Evolutionary conservation across 2,888 invertebrate genomes (phyloP), one percentile per base, ranked within the genome.

Genomic region (Apodemia zela): DNA sequence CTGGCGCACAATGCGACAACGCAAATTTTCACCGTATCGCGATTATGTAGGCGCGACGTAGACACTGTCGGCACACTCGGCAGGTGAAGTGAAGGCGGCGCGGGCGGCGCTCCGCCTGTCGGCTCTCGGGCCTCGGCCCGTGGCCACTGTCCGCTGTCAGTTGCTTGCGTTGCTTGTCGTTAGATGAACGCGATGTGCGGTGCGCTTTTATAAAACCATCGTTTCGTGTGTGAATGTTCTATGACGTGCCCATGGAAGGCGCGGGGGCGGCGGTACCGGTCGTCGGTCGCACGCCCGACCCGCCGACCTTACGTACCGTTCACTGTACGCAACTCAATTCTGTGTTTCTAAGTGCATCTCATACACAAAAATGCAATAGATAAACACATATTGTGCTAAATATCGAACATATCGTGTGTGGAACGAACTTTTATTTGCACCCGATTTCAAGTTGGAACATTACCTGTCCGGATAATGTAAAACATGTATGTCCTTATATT

Each of bases 261-360:
- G 85, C 85, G 85, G 84, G 83, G 85, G 85, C 84, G 84, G 82
- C 71, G 79, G 74, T 82, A 87, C 87, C 86, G 86, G 88, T 87
- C 86, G 82, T 74, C 77, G 75, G 77, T 79, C 77, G 75, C 76
- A 77, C 81, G 76, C 72, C 76, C 82, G 89, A 88, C 91, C 90
- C 82, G 89, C 87, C 92, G 92, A 92, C 93, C 92, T 93, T 89
- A 92, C 90, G 88, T 82, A 85, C 88, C 88, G 86, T 85, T 87
- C 87, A 85, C 87, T 80, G 75, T 76, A 87, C 84, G 85, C 86
- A 85, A 80, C 75, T 72, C 73, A 62, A 65, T 74, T 78, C 79
- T 78, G 42, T 42, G 81, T 78, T 81, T 80, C 81, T 76, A 74
- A 81, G 82, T 84, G 85, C 84, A 87, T 82, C 29, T 5, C 79